Evolutionary conservation across 2,113 vertebrate species (phyloP).

Genomic region (Clarias macrocephalus): DNA sequence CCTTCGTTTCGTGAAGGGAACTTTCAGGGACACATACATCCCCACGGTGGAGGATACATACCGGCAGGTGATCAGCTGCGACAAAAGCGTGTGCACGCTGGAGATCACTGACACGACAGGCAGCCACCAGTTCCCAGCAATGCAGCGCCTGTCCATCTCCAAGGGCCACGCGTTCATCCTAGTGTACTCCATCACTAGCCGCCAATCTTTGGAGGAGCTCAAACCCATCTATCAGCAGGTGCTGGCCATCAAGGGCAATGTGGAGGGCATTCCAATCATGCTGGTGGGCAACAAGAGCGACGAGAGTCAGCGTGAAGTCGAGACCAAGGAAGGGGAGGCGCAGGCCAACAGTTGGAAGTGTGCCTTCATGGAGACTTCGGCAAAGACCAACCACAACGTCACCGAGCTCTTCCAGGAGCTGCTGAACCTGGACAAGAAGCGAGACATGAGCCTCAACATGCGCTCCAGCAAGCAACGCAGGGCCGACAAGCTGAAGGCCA

Average conservation of each 20-base stretch:
- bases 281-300: conserved; percentile 89
- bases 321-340: conserved; percentile 81
- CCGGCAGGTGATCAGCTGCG: conserved; percentile 89
- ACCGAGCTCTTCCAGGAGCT: conserved; percentile 90
- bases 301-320: conserved; percentile 84
- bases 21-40: conserved; percentile 87
- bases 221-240: conserved; percentile 86
- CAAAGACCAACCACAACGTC: conserved; percentile 91
- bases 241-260: conserved; percentile 84
- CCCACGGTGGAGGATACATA: conserved; percentile 88
- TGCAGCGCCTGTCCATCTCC: conserved; percentile 88
- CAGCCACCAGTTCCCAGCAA: conserved; percentile 89
- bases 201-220: conserved; percentile 86
- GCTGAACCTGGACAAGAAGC: conserved; percentile 83
- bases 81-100: conserved; percentile 87
- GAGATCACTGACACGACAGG: conserved; percentile 89
- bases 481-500: conserved; percentile 85
- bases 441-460: conserved; percentile 84
- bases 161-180: conserved; percentile 88
- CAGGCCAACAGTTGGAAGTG: conserved; percentile 85
- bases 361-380: conserved; percentile 89
- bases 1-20: conserved; percentile 86
- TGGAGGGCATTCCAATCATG: conserved; percentile 87
- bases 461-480: conserved; percentile 83
- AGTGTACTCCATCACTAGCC: conserved; percentile 86